Base-by-base conservation (phyloP, 2,888 invertebrate species). In the Trissonchulus latispiculum region DNA sequence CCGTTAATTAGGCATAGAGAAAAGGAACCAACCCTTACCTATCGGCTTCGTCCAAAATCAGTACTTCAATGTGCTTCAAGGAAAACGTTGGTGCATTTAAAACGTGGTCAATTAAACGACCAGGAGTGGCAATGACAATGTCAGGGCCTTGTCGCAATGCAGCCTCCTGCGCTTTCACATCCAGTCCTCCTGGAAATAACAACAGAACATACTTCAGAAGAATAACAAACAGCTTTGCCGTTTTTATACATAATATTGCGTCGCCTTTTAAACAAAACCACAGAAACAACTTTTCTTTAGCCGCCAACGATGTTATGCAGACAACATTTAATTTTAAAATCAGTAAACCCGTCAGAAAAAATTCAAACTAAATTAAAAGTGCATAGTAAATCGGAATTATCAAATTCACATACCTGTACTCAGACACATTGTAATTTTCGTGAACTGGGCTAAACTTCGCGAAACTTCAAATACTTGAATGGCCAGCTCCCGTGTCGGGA, bases 61-160 rank as follows among this genome's bases (percentile, higher is more conserved):
- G 84, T 72, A 95, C 90, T 87, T 99, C 97, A 75, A 99, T 92
- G 72, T 90, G 90, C 80, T 91, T 90, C 72, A 99, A 87, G 75
- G 82, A 84, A 84, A 99, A 99, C 3, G 90, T 91, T 0, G 95
- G 95, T 0, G 96, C 92, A 85, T 96, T 96, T 83, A 92, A 90
- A 69, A 99, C 88, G 85, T 97, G 97, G 86, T 99, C 97, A 76
- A 99, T 95, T 61, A 99, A 88, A 78, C 99, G 90, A 74, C 99
- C 99, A 0, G 99, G 99, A 0, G 99, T 99, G 0, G 97, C 97
- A 81, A 99, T 95, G 35, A 99, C 95, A 78, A 99, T 89, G 83
- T 99, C 97, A 0, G 97, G 97, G 82, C 91, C 92, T 78, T 90
- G 90, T 32, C 95, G 88, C 61, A 87, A 80, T 8, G 85, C 85